These are phyloP conservation scores for Polypedilum vanderplanki DNA, from an alignment of 1,140 invertebrate species.

Conservation along the genomic window DNA sequence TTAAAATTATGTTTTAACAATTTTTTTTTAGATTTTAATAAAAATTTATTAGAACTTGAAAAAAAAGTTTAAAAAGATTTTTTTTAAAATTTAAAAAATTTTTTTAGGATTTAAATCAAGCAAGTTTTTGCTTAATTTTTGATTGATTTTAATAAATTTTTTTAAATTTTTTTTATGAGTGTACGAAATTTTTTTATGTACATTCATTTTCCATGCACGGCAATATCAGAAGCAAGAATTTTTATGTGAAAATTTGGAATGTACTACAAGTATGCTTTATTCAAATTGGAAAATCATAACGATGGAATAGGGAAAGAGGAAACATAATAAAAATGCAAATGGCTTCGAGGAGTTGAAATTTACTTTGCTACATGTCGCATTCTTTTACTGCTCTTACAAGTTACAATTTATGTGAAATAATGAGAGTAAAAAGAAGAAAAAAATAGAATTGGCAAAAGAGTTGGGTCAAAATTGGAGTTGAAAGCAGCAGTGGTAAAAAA, in stretches of 20 bases:
- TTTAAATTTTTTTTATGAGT: background rate
- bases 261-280: conserved; percentile 23
- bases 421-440: no score
- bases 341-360: conserved; percentile 10
- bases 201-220: no score
- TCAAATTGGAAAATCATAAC: conserved; percentile 29
- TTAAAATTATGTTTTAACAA: no score
- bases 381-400: background rate
- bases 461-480: no score
- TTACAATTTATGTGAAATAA: background rate
- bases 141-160: no score
- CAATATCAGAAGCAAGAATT: background rate
- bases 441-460: no score
- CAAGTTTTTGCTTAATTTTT: no score
- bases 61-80: background rate
- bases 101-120: no score
- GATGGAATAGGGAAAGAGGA: background rate
- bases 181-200: conserved; percentile 21
- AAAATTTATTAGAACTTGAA: background rate
- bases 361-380: conserved; percentile 7
- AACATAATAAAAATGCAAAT: conserved; percentile 28
- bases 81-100: no score
- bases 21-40: no score
- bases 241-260: background rate
- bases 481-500: no score